Conservation (phyloP, 2,797 vertebrate species). For the Etheostoma nigrum region DNA sequence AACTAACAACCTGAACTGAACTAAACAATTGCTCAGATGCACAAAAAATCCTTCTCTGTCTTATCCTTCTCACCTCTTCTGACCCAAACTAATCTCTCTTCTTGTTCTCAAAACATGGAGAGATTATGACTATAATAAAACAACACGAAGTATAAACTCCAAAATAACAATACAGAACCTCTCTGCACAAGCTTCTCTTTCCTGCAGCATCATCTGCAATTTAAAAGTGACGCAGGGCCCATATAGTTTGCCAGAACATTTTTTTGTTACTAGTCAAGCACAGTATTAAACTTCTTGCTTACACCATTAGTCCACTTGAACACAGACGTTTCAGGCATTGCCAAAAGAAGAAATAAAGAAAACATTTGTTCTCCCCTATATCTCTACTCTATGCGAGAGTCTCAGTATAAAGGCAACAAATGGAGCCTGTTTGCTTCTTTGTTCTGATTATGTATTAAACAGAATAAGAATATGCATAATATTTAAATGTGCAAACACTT, state of each 20-base stretch:
- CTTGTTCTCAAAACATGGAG: not conserved
- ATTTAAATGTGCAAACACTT: constrained; percentile 41
- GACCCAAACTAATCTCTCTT: not conserved
- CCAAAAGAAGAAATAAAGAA: not conserved
- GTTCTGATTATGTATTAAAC: constrained; percentile 37
- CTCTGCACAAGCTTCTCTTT: not conserved
- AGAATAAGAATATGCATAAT: constrained; percentile 38
- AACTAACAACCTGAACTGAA: constrained; percentile 2
- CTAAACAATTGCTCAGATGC: not conserved
- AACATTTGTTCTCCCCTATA: not conserved
- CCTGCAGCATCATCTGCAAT: constrained; percentile 3
- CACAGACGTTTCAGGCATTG: not conserved
- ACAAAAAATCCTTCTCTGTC: not conserved
- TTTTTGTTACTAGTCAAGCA: not conserved
- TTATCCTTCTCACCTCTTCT: not conserved
- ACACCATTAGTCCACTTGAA: not conserved
- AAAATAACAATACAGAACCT: not conserved
- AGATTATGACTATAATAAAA: not conserved
- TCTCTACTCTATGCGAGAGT: not conserved
- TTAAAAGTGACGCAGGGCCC: not conserved
- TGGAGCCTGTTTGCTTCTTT: constrained; percentile 10
- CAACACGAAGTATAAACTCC: not conserved
- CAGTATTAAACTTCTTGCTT: not conserved
- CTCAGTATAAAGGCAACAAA: not conserved
- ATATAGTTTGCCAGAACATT: not conserved